Base-by-base conservation (phyloP, 2,113 vertebrate genomes). In the Zingel zingel region DNA sequence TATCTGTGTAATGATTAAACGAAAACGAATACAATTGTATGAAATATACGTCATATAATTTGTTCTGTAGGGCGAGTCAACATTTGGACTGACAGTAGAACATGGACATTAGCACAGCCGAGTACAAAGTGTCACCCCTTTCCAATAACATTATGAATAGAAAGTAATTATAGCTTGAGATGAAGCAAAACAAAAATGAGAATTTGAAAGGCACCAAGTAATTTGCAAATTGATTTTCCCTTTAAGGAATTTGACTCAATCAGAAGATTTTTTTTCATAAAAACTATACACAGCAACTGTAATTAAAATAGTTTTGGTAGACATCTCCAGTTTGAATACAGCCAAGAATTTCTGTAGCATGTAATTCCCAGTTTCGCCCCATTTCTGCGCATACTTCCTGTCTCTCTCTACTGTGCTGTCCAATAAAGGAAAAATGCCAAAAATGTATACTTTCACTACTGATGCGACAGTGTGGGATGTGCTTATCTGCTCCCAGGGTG, bases 401-500 rank as follows among this genome's bases (percentile, higher is more conserved):
- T 79, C 57, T 56, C 63, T 68, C 27, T 76, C 51, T 54, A n/a
- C 63, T 59, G 65, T 61, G 33, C 53, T 56, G 45, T 27, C 21
- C 74, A 84, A 48, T 82, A 30, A 81, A 84, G 51, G 3, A 80
- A 79, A 85, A 81, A 89, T 87, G 74, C 15, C 12, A 84, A 81
- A 81, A 84, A 89, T 84, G 72, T 59, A 83, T 45, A 65, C 48
- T 43, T n/a, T 19, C 51, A 77, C 33, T 23, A 57, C 25, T 81
- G 56, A 83, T 65, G 77, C 47, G 43, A 76, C 79, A 77, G 54
- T 30, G 71, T 65, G 67, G 59, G 50, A 83, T 72, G 47, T 65
- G 51, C 64, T 88, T 67, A 83, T 88, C 81, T 87, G 74, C 63
- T 91, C 87, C 76, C 82, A 64, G 66, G 58, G 50, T 69, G 67